A percentile compares a stretch with the other conserved stretches of the same genome.
phyloP scores from a whole-genome alignment of 2,113 vertebrate species.

The Amphilophus citrinellus region DNA sequence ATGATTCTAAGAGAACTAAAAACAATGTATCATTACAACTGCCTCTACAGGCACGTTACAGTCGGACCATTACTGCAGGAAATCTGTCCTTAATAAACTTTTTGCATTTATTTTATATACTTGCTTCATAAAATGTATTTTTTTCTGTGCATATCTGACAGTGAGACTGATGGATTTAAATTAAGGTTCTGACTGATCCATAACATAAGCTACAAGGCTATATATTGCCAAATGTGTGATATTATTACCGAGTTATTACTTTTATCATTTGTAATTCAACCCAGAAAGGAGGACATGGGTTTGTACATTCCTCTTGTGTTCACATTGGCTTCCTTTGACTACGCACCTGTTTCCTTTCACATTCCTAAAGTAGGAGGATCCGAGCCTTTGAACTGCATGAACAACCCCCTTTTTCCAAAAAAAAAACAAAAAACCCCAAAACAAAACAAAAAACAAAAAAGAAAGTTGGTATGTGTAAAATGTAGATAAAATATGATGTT shows the following conservation, averaged over 20 bases:
- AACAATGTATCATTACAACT: not conserved
- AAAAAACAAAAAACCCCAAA: no score
- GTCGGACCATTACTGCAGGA: not conserved
- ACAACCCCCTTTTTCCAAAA: not conserved
- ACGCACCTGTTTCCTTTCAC: slow-evolving; percentile 39
- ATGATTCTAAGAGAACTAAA: not conserved
- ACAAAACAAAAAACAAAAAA: not conserved
- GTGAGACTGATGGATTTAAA: not conserved
- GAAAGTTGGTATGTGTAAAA: not conserved
- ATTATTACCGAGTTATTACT: not conserved
- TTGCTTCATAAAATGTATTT: no score
- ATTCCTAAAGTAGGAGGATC: slow-evolving; percentile 33
- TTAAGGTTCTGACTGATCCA: not conserved
- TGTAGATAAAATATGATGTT: not conserved
- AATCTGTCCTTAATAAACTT: not conserved
- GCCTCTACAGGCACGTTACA: not conserved
- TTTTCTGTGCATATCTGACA: not conserved
- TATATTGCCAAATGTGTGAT: not conserved
- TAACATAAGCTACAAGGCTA: not conserved
- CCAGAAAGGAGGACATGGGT: slow-evolving; percentile 23
- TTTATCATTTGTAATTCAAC: not conserved
- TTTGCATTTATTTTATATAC: no score
- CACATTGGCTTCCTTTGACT: slow-evolving; percentile 33
- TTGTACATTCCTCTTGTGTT: slow-evolving; percentile 35
- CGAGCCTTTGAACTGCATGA: slow-evolving; percentile 20